Percentiles rank a stretch among this genome's conserved stretches.
Evolutionary conservation across 2,113 vertebrate species (phyloP).

Genomic region (Perognathus longimembris): DNA sequence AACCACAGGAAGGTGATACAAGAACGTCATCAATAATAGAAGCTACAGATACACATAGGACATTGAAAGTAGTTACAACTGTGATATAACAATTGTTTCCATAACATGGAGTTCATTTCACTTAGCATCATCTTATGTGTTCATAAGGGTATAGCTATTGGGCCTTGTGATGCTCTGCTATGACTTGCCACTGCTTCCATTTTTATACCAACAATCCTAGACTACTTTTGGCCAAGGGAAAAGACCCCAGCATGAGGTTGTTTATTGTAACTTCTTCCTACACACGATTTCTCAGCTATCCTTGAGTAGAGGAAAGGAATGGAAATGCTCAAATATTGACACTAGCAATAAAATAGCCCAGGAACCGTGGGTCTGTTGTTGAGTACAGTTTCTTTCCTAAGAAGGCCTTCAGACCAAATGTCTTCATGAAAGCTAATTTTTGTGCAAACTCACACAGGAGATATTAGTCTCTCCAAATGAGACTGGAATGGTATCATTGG

Average conservation of each 20-base stretch:
- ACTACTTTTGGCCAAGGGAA: slow-evolving; percentile 9
- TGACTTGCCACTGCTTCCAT: not conserved
- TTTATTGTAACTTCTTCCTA: slow-evolving; percentile 7
- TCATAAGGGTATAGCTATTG: too few species aligned
- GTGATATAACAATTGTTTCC: too few species aligned
- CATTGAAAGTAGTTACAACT: too few species aligned
- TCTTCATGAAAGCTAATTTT: not conserved
- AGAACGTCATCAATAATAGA: too few species aligned
- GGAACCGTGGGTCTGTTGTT: not conserved
- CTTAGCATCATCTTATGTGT: too few species aligned
- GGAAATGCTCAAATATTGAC: not conserved
- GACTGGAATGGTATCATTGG: not conserved
- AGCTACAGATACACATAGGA: too few species aligned
- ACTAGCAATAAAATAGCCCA: not conserved
- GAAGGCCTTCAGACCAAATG: not conserved
- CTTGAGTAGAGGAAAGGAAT: not conserved
- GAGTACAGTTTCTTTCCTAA: not conserved
- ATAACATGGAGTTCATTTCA: too few species aligned
- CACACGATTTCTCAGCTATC: slow-evolving; percentile 6
- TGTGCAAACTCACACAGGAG: not conserved
- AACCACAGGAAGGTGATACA: too few species aligned
- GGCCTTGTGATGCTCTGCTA: too few species aligned
- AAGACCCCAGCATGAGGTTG: not conserved
- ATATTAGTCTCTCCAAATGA: not conserved
- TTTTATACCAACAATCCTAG: not conserved